phyloP scores from a whole-genome alignment of 1,140 invertebrate genomes.

The Drosophila ogumai region DNA sequence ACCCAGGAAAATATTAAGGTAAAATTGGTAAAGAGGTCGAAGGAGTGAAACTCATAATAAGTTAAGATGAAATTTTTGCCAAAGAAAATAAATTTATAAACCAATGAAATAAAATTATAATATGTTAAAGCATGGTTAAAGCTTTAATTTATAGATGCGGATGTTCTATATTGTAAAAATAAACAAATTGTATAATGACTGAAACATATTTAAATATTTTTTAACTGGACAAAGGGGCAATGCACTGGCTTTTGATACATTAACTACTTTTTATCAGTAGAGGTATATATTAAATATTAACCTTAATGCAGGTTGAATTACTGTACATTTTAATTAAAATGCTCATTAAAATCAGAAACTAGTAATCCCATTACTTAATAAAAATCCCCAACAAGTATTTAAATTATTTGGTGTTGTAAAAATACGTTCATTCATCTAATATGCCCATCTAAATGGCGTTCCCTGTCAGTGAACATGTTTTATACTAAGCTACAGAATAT shows the following conservation, averaged over 20 bases:
- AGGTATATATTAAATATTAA: background rate
- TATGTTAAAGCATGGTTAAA: background rate
- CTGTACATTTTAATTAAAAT: background rate
- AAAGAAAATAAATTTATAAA: slow-evolving; percentile 14
- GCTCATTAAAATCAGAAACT: background rate
- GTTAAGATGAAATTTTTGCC: background rate
- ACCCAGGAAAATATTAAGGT: slow-evolving; percentile 55
- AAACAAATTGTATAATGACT: background rate
- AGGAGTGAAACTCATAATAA: background rate
- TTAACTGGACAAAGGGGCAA: background rate
- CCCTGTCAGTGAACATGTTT: slow-evolving; percentile 1
- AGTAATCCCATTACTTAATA: background rate
- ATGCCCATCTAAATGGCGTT: background rate
- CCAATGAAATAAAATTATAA: background rate
- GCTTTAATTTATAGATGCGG: background rate
- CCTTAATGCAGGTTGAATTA: background rate
- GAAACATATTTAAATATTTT: background rate
- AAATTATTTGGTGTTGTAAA: background rate
- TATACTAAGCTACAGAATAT: slow-evolving; percentile 8
- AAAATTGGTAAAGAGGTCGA: slow-evolving; percentile 16
- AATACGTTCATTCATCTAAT: background rate
- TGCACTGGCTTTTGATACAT: background rate
- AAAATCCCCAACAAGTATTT: background rate
- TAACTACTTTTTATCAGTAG: too few species aligned
- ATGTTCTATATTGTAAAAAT: background rate